These are phyloP conservation scores for Oryzaephilus surinamensis DNA, from an alignment of 1,140 invertebrate species.

Conservation along the genomic window DNA sequence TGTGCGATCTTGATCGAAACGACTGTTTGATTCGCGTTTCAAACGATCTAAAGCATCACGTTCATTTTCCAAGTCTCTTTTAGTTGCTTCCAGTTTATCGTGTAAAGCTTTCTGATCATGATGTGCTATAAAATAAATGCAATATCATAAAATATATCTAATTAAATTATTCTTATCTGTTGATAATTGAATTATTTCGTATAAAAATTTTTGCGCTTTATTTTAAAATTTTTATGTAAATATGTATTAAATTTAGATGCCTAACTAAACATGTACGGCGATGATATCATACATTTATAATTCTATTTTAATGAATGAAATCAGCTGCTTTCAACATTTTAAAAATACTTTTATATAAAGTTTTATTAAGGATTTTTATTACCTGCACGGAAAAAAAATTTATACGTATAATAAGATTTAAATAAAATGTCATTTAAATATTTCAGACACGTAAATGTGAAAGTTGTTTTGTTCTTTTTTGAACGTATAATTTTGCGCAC, in stretches of 20 bases:
- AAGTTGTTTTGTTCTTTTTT: no score
- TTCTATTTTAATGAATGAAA: conserved; percentile 29
- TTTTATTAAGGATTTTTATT: no score
- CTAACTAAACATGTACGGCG: conserved; percentile 21
- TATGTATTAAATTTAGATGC: conserved; percentile 25
- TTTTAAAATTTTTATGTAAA: no score
- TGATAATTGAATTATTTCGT: no score
- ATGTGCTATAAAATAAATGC: conserved; percentile 47
- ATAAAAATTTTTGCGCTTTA: no score
- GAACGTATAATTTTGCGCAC: no score
- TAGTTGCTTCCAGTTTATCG: conserved; percentile 59
- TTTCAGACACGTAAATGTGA: no score
- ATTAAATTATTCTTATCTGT: conserved; percentile 2
- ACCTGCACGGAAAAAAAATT: no score
- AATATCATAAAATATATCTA: neutral
- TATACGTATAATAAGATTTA: no score
- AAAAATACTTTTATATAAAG: neutral
- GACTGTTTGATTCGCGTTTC: conserved; percentile 53
- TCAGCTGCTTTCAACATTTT: conserved; percentile 13
- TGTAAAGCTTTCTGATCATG: conserved; percentile 74
- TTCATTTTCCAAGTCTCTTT: conserved; percentile 60
- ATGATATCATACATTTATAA: conserved; percentile 23
- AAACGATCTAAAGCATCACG: conserved; percentile 55
- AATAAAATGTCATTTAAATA: no score
- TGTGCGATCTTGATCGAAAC: conserved; percentile 60